Conservation (phyloP, 2,113 vertebrate genomes). For the Lepisosteus oculatus region DNA sequence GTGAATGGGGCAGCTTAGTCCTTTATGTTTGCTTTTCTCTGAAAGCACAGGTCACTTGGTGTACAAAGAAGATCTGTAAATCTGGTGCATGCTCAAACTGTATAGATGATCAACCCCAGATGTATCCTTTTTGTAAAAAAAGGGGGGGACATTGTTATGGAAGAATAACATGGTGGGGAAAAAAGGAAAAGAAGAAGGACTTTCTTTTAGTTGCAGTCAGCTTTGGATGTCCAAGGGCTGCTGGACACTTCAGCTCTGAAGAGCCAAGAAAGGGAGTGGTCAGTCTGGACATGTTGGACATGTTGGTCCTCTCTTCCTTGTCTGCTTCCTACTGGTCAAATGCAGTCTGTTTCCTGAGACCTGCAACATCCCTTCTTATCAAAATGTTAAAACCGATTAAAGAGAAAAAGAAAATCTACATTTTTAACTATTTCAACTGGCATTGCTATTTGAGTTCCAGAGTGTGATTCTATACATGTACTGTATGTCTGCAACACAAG, state of each 20-base stretch:
- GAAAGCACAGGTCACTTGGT: slow-evolving; percentile 10
- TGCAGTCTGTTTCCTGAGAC: slow-evolving; percentile 73
- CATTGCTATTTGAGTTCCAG: background rate
- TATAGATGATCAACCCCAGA: slow-evolving; percentile 8
- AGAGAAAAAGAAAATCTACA: slow-evolving; percentile 74
- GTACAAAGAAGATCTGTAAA: slow-evolving; percentile 25
- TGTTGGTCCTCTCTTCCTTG: slow-evolving; percentile 47
- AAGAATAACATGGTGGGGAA: slow-evolving; percentile 14
- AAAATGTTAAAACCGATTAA: slow-evolving; percentile 74
- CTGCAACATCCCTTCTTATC: slow-evolving; percentile 68
- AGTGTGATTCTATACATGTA: background rate
- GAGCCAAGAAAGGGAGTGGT: slow-evolving; percentile 33
- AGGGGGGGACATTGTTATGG: background rate
- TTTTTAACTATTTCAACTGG: slow-evolving; percentile 61
- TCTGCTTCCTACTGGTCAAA: slow-evolving; percentile 69
- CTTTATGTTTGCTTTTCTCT: slow-evolving; percentile 5
- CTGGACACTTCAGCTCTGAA: slow-evolving; percentile 3
- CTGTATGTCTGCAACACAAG: background rate
- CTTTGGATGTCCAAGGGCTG: slow-evolving; percentile 6
- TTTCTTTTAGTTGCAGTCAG: slow-evolving; percentile 15
- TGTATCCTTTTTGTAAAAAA: slow-evolving; percentile 24
- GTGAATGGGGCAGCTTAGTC: background rate
- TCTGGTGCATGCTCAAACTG: slow-evolving; percentile 47
- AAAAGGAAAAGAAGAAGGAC: slow-evolving; percentile 42
- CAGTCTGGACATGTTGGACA: no score